These are phyloP conservation scores for Parus major DNA, from an alignment of 2,113 vertebrate genomes.

Conservation along the genomic window DNA sequence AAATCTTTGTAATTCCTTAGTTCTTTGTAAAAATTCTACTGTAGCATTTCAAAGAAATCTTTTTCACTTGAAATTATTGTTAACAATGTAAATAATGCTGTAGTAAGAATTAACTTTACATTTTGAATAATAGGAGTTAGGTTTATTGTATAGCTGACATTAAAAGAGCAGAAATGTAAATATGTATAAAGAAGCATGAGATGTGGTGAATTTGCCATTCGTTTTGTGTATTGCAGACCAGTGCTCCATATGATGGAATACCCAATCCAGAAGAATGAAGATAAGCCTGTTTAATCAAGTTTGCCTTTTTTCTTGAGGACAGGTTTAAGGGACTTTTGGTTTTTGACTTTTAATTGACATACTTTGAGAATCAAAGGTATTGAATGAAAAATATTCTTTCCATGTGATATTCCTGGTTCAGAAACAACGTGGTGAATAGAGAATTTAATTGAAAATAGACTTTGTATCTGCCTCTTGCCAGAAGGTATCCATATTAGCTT, in stretches of 20 bases:
- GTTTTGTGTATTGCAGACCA: background rate
- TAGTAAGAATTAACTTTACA: background rate
- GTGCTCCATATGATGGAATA: background rate
- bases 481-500: background rate
- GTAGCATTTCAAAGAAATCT: background rate
- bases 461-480: background rate
- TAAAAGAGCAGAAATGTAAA: background rate
- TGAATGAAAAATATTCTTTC: background rate
- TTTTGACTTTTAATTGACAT: background rate
- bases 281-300: conserved; percentile 21
- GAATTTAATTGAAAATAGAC: background rate
- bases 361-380: background rate
- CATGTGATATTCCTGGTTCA: background rate
- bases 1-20: background rate
- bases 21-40: background rate
- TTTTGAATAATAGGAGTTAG: background rate
- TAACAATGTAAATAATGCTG: background rate
- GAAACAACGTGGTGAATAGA: background rate
- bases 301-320: background rate
- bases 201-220: background rate
- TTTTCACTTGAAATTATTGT: background rate
- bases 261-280: background rate
- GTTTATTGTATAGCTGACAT: background rate
- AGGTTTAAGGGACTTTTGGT: background rate
- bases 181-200: background rate